phyloP scores from a whole-genome alignment of 23 tunicate genomes.

The Diplosoma virens region DNA sequence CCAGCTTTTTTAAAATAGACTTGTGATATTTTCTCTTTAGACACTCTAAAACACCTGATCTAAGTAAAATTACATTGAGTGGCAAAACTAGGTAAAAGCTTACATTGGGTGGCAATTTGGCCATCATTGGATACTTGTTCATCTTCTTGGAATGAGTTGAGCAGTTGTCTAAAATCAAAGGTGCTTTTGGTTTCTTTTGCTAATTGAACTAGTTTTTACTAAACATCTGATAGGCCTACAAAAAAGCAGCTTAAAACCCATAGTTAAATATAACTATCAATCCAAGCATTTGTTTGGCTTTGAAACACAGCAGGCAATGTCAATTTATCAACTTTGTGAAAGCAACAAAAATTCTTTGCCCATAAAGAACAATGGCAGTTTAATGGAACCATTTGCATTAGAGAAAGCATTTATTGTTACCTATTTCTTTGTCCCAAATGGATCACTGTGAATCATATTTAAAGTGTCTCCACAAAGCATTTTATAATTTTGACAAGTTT shows the following conservation, averaged over 20 bases:
- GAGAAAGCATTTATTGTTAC: background rate
- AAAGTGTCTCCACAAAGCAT: constrained; percentile 2
- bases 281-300: too few species aligned
- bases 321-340: background rate
- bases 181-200: background rate
- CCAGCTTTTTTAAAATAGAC: background rate
- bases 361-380: background rate
- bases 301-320: too few species aligned
- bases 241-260: background rate
- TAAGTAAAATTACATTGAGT: background rate
- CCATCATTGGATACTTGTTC: too few species aligned
- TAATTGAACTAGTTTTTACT: too few species aligned
- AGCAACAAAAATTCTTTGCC: constrained; percentile 5
- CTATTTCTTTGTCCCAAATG: background rate
- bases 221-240: too few species aligned
- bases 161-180: background rate
- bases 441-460: constrained; percentile 1
- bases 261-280: background rate
- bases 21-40: background rate
- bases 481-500: background rate
- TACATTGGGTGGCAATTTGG: too few species aligned
- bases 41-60: background rate
- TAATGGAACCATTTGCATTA: too few species aligned
- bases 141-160: background rate
- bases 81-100: too few species aligned